Percentiles rank a stretch among this genome's conserved stretches.
Conservation (phyloP, 2,797 vertebrate species). For the Stomatorhinus walkeri region DNA sequence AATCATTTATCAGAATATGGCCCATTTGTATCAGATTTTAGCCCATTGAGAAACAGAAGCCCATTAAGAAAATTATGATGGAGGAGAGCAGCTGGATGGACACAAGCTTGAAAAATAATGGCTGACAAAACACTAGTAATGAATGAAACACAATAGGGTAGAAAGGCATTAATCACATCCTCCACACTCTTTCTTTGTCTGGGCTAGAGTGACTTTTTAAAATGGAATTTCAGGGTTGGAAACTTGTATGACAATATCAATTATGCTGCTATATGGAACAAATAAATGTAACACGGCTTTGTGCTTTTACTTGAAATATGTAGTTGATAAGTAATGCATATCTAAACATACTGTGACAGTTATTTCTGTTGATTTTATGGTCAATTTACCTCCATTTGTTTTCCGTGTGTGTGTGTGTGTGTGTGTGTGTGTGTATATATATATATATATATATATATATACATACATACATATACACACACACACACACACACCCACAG, state of each 20-base stretch:
- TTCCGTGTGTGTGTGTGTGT: too few species aligned
- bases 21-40: conserved; percentile 44
- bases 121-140: conserved; percentile 39
- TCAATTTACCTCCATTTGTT: neutral
- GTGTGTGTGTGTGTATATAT: neutral
- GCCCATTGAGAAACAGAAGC: conserved; percentile 51
- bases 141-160: conserved; percentile 5
- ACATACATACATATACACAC: neutral
- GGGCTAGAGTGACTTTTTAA: conserved; percentile 22
- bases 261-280: conserved; percentile 31
- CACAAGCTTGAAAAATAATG: conserved; percentile 40
- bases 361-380: neutral
- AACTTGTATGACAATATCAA: conserved; percentile 34
- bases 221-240: conserved; percentile 28
- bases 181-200: conserved; percentile 10
- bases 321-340: neutral
- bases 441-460: neutral
- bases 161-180: conserved; percentile 10
- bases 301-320: neutral
- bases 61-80: conserved; percentile 58
- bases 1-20: conserved; percentile 42
- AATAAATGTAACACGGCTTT: neutral
- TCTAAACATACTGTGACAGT: neutral
- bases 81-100: conserved; percentile 45
- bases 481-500: too few species aligned